Conservation (phyloP, 2,797 vertebrate species). For the Pristis pectinata region DNA sequence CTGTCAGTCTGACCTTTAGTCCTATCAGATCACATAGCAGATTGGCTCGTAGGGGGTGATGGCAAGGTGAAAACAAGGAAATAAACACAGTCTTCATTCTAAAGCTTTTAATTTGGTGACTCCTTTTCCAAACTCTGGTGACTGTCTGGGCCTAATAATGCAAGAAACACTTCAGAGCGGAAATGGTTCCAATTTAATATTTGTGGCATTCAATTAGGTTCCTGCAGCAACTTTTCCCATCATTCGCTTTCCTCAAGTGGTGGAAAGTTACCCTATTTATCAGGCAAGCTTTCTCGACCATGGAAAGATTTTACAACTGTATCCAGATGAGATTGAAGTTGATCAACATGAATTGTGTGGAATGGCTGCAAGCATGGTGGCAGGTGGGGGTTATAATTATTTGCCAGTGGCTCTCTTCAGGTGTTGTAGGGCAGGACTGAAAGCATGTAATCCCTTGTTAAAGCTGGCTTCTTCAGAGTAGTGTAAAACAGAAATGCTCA, state of each 20-base stretch:
- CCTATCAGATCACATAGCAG: slow-evolving; percentile 55
- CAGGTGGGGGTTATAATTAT: slow-evolving; percentile 45
- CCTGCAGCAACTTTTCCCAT: slow-evolving; percentile 8
- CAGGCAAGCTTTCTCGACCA: slow-evolving; percentile 34
- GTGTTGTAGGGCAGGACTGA: slow-evolving; percentile 64
- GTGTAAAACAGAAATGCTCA: slow-evolving; percentile 64
- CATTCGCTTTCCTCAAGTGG: slow-evolving; percentile 31
- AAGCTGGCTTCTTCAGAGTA: slow-evolving; percentile 66
- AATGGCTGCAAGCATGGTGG: slow-evolving; percentile 40
- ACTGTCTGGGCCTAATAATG: neutral
- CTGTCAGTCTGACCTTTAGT: slow-evolving; percentile 57
- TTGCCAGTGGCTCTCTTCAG: slow-evolving; percentile 52
- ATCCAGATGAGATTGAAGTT: slow-evolving; percentile 41
- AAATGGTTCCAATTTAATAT: slow-evolving; percentile 71
- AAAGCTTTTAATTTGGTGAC: neutral
- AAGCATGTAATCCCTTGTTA: slow-evolving; percentile 67
- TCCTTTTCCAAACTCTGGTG: neutral
- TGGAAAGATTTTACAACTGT: slow-evolving; percentile 36
- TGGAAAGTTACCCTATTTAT: slow-evolving; percentile 46
- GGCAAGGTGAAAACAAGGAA: slow-evolving; percentile 55
- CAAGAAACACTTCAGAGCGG: slow-evolving; percentile 65
- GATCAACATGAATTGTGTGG: slow-evolving; percentile 40
- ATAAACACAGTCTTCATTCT: slow-evolving; percentile 41
- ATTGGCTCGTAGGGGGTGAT: slow-evolving; percentile 52
- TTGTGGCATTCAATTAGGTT: slow-evolving; percentile 51